These are phyloP conservation scores for Rhipidura dahli DNA, from an alignment of 2,113 vertebrate genomes.

Conservation along the genomic window DNA sequence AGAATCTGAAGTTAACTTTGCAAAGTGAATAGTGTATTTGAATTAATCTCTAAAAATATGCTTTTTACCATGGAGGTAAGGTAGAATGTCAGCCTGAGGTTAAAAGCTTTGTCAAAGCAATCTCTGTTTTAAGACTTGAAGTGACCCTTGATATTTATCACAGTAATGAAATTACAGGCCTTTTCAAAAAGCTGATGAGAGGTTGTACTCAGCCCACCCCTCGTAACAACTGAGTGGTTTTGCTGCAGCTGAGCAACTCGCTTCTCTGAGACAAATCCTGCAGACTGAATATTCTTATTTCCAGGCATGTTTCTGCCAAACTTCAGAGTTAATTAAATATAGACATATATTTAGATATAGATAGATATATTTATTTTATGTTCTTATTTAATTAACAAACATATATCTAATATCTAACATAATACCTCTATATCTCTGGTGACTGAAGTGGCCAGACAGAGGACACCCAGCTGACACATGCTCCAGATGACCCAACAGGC, in stretches of 20 bases:
- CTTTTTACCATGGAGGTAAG: not conserved
- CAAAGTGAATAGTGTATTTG: not conserved
- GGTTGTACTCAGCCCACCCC: not conserved
- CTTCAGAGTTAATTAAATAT: not conserved
- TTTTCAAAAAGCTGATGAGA: slow-evolving; percentile 11
- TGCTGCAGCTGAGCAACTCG: not conserved
- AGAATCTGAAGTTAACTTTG: slow-evolving; percentile 22
- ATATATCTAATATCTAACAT: not conserved
- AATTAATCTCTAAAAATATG: slow-evolving; percentile 20
- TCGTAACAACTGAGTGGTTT: not conserved
- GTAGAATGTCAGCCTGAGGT: slow-evolving; percentile 22
- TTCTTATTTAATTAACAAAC: not conserved
- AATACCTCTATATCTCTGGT: not conserved
- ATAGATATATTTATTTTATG: not conserved
- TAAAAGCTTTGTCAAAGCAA: slow-evolving; percentile 21
- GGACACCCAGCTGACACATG: not conserved
- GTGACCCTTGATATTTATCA: slow-evolving; percentile 61
- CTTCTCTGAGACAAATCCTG: not conserved
- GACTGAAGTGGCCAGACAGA: not conserved
- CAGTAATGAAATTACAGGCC: slow-evolving; percentile 33
- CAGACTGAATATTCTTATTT: not conserved
- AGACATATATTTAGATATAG: not conserved
- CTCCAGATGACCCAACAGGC: rapidly evolving
- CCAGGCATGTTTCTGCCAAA: not conserved
- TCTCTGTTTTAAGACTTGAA: slow-evolving; percentile 13